These are phyloP conservation scores for Pollenia angustigena DNA, from an alignment of 2,888 invertebrate genomes.

Conservation along the genomic window DNA sequence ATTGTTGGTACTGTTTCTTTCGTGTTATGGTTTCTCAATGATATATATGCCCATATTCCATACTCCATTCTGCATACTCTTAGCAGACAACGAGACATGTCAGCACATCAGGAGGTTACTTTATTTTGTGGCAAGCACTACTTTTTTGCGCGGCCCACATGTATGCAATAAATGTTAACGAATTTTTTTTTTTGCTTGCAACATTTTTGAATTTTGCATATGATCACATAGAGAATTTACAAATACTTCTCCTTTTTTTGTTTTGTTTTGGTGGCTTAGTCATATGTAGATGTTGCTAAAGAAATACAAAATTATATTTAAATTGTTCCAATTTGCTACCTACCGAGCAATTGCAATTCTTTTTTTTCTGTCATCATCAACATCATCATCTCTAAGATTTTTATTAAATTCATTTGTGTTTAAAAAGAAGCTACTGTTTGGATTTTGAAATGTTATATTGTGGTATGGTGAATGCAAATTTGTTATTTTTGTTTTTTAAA, in stretches of 20 bases:
- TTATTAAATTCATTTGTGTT: constrained; percentile 64
- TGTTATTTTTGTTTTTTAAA: background rate
- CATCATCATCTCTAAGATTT: constrained; percentile 52
- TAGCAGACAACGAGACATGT: constrained; percentile 65
- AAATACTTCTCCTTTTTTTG: constrained; percentile 7
- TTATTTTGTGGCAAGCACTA: constrained; percentile 51
- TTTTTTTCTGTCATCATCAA: constrained; percentile 27
- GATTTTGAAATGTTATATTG: constrained; percentile 48
- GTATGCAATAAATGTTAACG: constrained; percentile 65
- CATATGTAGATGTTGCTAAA: constrained; percentile 23
- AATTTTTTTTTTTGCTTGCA: constrained; percentile 36
- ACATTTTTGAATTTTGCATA: constrained; percentile 67
- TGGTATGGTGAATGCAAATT: constrained; percentile 59
- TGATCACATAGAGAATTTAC: constrained; percentile 36
- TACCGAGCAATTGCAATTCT: constrained; percentile 65
- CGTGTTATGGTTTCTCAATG: background rate
- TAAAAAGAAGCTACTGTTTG: constrained; percentile 68
- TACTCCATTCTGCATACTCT: constrained; percentile 12
- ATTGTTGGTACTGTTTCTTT: constrained; percentile 7
- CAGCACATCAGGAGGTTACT: constrained; percentile 71
- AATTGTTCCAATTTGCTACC: constrained; percentile 74
- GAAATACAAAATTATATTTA: constrained; percentile 55
- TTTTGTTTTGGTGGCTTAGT: constrained; percentile 13
- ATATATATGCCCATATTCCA: constrained; percentile 44
- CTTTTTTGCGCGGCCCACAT: constrained; percentile 69